These are phyloP conservation scores for Galeruca laticollis DNA, from an alignment of 2,888 invertebrate species.

Conservation along the genomic window DNA sequence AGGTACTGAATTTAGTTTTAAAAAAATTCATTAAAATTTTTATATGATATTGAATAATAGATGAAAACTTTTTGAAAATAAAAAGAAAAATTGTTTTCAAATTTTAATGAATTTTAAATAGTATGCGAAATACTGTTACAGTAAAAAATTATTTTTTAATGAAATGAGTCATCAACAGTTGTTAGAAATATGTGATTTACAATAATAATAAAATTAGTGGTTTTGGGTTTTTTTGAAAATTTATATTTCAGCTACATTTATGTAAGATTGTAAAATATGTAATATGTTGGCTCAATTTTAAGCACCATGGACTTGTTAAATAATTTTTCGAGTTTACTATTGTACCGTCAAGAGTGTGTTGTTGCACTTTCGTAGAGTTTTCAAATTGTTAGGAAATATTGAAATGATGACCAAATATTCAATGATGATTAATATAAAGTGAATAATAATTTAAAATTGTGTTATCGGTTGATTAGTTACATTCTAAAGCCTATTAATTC, in stretches of 20 bases:
- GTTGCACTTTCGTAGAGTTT: conserved; percentile 55
- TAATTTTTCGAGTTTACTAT: conserved; percentile 37
- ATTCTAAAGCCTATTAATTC: too few species aligned
- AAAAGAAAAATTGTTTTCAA: neutral
- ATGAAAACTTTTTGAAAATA: neutral
- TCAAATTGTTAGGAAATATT: conserved; percentile 41
- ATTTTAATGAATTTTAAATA: neutral
- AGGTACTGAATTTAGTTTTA: conserved; percentile 49
- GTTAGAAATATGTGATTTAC: conserved; percentile 55
- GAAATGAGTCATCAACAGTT: conserved; percentile 56
- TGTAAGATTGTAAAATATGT: conserved; percentile 53
- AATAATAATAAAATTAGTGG: conserved; percentile 54
- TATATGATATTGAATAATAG: neutral
- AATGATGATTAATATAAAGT: too few species aligned
- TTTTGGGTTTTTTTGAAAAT: conserved; percentile 59
- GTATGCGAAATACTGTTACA: neutral
- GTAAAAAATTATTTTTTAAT: conserved; percentile 9
- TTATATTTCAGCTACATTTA: conserved; percentile 47
- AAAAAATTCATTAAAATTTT: conserved; percentile 39
- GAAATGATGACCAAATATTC: conserved; percentile 16
- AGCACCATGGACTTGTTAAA: conserved; percentile 40
- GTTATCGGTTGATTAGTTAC: too few species aligned
- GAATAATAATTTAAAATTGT: too few species aligned
- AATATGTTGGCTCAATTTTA: conserved; percentile 46
- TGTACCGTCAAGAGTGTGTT: conserved; percentile 56